These are phyloP conservation scores for Drosophila borborema DNA, from an alignment of 2,888 invertebrate genomes.

Conservation along the genomic window DNA sequence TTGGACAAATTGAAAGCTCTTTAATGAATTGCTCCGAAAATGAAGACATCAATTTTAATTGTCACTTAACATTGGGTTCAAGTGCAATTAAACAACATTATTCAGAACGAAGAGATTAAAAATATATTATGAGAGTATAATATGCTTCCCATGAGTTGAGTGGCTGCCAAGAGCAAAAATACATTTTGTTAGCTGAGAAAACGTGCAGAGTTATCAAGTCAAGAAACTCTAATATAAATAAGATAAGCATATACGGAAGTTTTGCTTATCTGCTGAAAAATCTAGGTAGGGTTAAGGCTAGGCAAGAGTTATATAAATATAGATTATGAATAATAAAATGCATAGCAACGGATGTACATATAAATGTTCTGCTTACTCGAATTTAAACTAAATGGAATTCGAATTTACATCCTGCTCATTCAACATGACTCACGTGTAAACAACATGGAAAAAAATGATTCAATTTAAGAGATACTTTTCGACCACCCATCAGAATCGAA, in stretches of 20 bases:
- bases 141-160: neutral
- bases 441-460: neutral
- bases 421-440: neutral
- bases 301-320: neutral
- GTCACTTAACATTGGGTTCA: slow-evolving; percentile 69
- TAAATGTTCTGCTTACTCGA: slow-evolving; percentile 2
- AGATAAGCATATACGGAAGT: slow-evolving; percentile 3
- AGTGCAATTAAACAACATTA: slow-evolving; percentile 59
- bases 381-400: neutral
- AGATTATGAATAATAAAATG: slow-evolving; percentile 27
- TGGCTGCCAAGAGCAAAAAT: neutral
- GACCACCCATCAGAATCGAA: slow-evolving; percentile 21
- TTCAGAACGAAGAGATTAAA: slow-evolving; percentile 19
- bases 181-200: neutral
- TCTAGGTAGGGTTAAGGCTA: neutral
- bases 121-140: neutral
- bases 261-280: neutral
- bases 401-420: neutral
- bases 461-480: neutral
- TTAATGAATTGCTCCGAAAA: slow-evolving; percentile 38
- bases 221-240: neutral
- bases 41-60: slow-evolving; percentile 69
- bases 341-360: neutral
- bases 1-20: neutral
- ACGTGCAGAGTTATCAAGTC: neutral